These are phyloP conservation scores for Graphium colonna DNA, from an alignment of 2,888 invertebrate genomes.

Conservation along the genomic window DNA sequence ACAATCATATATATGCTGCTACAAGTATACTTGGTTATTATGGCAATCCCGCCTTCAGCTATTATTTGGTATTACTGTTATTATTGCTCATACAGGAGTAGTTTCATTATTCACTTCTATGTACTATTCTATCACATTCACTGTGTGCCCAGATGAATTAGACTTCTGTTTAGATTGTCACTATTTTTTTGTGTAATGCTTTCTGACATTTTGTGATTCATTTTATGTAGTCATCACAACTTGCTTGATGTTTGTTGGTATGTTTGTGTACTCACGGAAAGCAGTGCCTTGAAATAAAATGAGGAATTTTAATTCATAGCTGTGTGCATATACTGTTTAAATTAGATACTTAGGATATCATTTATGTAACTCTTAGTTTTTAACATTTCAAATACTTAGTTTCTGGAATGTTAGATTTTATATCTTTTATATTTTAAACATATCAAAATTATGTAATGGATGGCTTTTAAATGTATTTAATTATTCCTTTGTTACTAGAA, in stretches of 20 bases:
- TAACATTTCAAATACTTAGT: slow-evolving; percentile 1
- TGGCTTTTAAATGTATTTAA: slow-evolving; percentile 13
- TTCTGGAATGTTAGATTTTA: slow-evolving; percentile 24
- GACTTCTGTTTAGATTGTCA: neutral
- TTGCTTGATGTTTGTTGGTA: slow-evolving; percentile 28
- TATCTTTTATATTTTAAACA: slow-evolving; percentile 34
- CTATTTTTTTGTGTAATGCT: slow-evolving; percentile 4
- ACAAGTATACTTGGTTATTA: neutral
- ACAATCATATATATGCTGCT: neutral
- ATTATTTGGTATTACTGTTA: slow-evolving; percentile 4
- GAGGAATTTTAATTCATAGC: slow-evolving; percentile 45
- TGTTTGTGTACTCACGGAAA: slow-evolving; percentile 45
- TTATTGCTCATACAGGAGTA: slow-evolving; percentile 28
- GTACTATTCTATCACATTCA: too few species aligned
- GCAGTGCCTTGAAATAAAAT: slow-evolving; percentile 69
- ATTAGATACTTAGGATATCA: slow-evolving; percentile 26
- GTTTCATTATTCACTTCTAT: too few species aligned
- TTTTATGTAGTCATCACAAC: slow-evolving; percentile 40
- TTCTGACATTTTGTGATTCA: slow-evolving; percentile 27
- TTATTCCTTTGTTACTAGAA: slow-evolving; percentile 17
- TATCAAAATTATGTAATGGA: slow-evolving; percentile 31
- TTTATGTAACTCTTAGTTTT: slow-evolving; percentile 1
- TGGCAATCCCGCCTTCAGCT: slow-evolving; percentile 11
- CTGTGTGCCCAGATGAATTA: slow-evolving; percentile 29
- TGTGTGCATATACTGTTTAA: slow-evolving; percentile 34